Percentiles rank a stretch among this genome's conserved stretches.
These are phyloP conservation scores for Rotaria sp. DNA, from an alignment of 2,888 invertebrate species.

Conservation along the genomic window DNA sequence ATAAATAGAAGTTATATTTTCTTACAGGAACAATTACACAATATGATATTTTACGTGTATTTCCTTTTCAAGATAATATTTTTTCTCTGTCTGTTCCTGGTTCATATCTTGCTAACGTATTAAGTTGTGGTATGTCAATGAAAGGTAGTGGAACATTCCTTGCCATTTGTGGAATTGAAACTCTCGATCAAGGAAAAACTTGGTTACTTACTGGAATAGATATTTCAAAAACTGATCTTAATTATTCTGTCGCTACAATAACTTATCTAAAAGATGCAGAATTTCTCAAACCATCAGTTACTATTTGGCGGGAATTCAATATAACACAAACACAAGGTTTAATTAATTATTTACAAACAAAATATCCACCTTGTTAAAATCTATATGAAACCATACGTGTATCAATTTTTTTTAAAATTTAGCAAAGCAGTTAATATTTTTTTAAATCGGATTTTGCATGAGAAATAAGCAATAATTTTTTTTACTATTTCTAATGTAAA, in stretches of 20 bases:
- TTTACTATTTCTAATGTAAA: too few relatives aligned
- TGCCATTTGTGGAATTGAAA: neutral
- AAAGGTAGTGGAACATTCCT: neutral
- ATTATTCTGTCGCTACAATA: neutral
- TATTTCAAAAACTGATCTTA: neutral
- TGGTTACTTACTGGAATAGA: neutral
- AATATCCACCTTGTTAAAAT: neutral
- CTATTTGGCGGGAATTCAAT: neutral
- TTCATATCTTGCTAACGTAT: neutral
- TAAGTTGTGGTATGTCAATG: neutral
- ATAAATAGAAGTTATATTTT: too few relatives aligned
- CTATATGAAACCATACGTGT: too few relatives aligned
- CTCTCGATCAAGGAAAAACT: neutral
- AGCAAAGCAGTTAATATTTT: too few relatives aligned
- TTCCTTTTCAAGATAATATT: neutral
- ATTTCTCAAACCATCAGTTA: neutral
- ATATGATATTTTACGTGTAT: slow-evolving; percentile 14
- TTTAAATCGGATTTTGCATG: too few relatives aligned
- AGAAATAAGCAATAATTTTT: too few relatives aligned
- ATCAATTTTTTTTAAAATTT: too few relatives aligned
- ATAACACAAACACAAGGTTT: slow-evolving; percentile 9
- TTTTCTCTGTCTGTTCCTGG: neutral
- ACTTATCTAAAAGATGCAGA: neutral
- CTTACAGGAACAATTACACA: neutral
- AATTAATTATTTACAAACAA: neutral